Base-by-base conservation (phyloP, 1,140 invertebrate species). In the Drosophila ambigua region DNA sequence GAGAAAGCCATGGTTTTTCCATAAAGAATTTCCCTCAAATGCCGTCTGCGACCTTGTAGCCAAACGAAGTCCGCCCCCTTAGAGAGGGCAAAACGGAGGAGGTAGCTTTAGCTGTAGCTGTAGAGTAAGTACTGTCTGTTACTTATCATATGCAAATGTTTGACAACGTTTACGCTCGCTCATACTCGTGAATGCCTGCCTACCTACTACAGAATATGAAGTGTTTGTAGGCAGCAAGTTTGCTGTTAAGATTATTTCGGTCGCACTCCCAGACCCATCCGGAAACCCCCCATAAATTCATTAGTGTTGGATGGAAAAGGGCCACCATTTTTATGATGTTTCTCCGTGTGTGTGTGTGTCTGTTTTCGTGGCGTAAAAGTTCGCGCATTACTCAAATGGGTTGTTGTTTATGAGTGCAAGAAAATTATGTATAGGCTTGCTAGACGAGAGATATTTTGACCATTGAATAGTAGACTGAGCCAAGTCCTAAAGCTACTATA, bases 101-200 rank as follows among this genome's bases (percentile, higher is more conserved):
- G 31, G 31, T 35, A 35, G 35, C 11, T 11, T 11, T 39, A 13
- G n/a, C 11, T 11, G 35, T 39, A 13, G n/a, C 13, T 44, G 20
- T 63, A 20, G 5, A 55, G 20, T 43, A 24, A 57, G 35, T 39
- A 39, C 35, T 39, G 53, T 60, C 62, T 58, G 54, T 55, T 64
- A 68, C 81, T 81, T 71, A 77, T 67, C 73, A 52, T 61, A 71
- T 80, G 77, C 64, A 80, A 84, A 84, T 85, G 69, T 73, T 69
- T 80, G 44, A 65, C 54, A 75, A 72, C 71, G 62, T 72, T 73
- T 66, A 53, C 50, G 51, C 66, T 64, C 43, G 43, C 62, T 53
- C 66, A 80, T 76, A 80, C 62, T 58, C 66, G 76, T 80, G 76
- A 80, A 72, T 58, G 61, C 66, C 1, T 20, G 61, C 66, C 1